Evolutionary conservation across 1,140 invertebrate genomes (phyloP), one percentile per base, ranked within the genome.

Genomic region (Pseudomyrmex pallidus): DNA sequence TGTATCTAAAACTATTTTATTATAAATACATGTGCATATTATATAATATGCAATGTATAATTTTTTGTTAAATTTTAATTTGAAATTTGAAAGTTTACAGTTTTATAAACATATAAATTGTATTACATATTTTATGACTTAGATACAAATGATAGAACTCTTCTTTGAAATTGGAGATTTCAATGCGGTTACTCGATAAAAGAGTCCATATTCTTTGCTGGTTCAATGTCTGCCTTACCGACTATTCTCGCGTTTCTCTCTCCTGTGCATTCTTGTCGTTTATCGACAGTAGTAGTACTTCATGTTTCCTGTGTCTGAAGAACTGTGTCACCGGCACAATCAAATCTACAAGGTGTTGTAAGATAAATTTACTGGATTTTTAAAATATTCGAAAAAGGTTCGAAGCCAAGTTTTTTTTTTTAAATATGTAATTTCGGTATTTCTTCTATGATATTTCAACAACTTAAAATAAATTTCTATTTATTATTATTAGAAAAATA

Each of bases 241-340:
- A 56, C 64, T 57, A 78, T 10, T 74, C 73, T 77, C 74, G 48
- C 13, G 17, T 64, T 74, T 25, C 4, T 57, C 15, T 66, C 4
- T 57, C 15, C 52, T 35, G 10, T 13, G 48, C 15, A 13, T 25
- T 22, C 10, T 13, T 12, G 15, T 63, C 54, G 15, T 78, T 70
- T 78, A 78, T 78, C 76, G 54, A 68, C 76, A 78, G 76, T 68
- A 78, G 17, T 35, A 48, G 54, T 50, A 17, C 76, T 78, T 13
- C 50, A 77, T 67, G 52, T 70, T 68, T 57, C 52, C 52, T 54
- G 74, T 17, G 12, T 13, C 13, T 68, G 20, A 70, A 70, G 44
- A 78, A 78, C 64, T 48, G 35, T 78, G 76, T 70, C 76, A 78
- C 76, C 35, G 20, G 13, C 35, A 59, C 35, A 57, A 78, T 57